Base-by-base conservation (phyloP, 35 echinoderm and acorn worm genomes). In the Ophiothrix spiculata region DNA sequence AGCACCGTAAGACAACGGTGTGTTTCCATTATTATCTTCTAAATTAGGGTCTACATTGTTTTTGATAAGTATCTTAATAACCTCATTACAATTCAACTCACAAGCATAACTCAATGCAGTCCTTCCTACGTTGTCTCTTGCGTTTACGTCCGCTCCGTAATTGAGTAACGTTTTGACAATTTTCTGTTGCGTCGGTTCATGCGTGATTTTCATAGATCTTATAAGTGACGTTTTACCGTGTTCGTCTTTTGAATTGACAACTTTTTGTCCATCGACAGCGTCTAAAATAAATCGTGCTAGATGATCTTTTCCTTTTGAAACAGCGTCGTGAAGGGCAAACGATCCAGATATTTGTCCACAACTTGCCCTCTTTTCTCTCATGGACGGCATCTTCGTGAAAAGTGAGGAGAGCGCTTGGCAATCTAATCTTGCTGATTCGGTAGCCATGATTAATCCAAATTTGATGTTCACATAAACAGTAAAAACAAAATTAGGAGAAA, bases 161-260 rank as follows among this genome's bases (percentile, higher is more conserved):
- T 89, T 80, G 6, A 99, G 63, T 33, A 99, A 81, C 39, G 94
- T 77, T 15, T 90, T 33, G 64, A 90, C 79, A 11, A 81, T 86
- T 36, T 88, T 88, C 13, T 39, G 64, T 39, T 89, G 75, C 4
- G 89, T 64, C 1, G 77, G 40, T 1, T 88, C 75, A 23, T 99
- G 89, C 38, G 80, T 77, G 23, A 94, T 77, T 75, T 84, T 74
- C 31, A 88, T 86, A 14, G 96, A 92, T 16, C 96, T 81, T 73
- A 99, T 91, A 4, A 99, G 83, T 15, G 96, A 88, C 1, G 96
- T 99, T 84, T 99, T 99, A 19, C 96, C 96, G 56, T 99, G 92
- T 12, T 56, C 81, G 38, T 99, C 92, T 38, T 76, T 37, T 0
- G 92, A 91, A 79, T 99, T 91, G 17, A 94, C 92, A 31, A 93